Evolutionary conservation across 2,797 vertebrate genomes (phyloP).

Genomic region (Tadarida brasiliensis): DNA sequence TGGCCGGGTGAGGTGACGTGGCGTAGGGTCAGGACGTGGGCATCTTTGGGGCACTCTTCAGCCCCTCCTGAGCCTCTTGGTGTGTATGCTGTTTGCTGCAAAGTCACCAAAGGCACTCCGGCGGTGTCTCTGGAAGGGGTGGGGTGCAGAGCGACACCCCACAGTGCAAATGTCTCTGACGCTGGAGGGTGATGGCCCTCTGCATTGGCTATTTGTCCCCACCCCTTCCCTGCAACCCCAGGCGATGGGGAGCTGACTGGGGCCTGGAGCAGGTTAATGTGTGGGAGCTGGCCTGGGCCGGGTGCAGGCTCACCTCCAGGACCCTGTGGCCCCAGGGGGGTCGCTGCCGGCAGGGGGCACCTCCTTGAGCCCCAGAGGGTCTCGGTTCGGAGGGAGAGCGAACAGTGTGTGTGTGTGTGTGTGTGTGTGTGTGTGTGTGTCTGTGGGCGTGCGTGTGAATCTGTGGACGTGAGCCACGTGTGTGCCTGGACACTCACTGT

Average conservation of each 20-base stretch:
- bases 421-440: no score
- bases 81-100: not conserved
- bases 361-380: not conserved
- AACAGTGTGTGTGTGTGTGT: not conserved
- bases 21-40: not conserved
- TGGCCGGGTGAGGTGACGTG: not conserved
- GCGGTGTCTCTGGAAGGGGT: not conserved
- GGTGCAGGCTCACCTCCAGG: not conserved
- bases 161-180: not conserved
- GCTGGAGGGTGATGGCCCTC: not conserved
- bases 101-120: not conserved
- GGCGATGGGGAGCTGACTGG: not conserved
- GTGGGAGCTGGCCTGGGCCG: not conserved
- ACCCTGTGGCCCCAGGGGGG: not conserved
- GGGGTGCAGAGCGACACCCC: not conserved
- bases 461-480: no score
- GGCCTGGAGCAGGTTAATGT: no score
- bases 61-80: not conserved
- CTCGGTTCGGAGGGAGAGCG: not conserved
- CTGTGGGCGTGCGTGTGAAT: not conserved
- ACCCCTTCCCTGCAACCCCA: accelerated
- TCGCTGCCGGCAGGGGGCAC: not conserved
- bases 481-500: no score
- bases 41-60: not conserved
- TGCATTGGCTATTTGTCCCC: accelerated